phyloP scores from a whole-genome alignment of 2,113 vertebrate species.

The Syrrhaptes paradoxus region DNA sequence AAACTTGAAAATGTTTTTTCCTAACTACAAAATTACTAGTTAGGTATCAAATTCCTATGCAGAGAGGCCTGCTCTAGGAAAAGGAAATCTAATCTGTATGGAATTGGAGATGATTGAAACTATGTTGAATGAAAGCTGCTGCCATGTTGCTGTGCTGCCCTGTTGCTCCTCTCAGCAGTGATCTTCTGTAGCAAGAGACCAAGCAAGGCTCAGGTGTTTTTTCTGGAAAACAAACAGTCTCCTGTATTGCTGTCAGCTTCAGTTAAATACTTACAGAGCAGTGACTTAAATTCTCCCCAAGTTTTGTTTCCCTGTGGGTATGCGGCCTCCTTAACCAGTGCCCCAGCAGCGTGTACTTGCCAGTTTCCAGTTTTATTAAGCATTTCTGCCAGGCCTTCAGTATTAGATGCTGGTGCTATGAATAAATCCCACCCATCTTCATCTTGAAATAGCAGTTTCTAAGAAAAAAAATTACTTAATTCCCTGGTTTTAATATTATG shows the following conservation, averaged over 20 bases:
- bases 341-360: no score
- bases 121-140: neutral
- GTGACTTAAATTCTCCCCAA: neutral
- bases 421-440: neutral
- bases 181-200: neutral
- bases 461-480: neutral
- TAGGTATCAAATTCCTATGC: neutral
- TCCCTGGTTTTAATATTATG: neutral
- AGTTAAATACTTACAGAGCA: neutral
- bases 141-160: accelerated
- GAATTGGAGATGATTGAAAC: neutral
- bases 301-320: neutral
- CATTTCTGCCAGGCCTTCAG: neutral
- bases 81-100: neutral
- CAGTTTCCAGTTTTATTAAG: neutral
- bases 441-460: neutral
- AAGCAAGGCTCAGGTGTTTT: neutral
- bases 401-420: neutral
- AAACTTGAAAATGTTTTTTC: neutral
- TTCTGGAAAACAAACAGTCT: neutral
- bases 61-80: neutral
- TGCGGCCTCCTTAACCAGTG: neutral
- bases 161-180: neutral
- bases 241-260: neutral
- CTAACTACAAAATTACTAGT: neutral